Evolutionary conservation across 1,140 invertebrate species (phyloP), one percentile per base, ranked within the genome.

Genomic region (Cataglyphis hispanica): DNA sequence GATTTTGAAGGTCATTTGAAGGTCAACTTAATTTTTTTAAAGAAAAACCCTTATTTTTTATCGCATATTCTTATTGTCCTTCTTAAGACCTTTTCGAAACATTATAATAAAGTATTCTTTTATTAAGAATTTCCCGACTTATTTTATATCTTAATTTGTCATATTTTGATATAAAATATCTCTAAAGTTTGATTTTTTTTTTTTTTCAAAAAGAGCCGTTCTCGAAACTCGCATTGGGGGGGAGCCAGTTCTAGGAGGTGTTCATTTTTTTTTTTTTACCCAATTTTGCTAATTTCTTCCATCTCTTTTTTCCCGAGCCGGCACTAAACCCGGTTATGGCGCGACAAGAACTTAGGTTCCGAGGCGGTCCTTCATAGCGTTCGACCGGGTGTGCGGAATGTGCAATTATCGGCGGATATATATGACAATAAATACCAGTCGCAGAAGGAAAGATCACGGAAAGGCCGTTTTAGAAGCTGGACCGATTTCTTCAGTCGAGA

Each of bases 361-460:
- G 31, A 50, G 53, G 19, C 19, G 69, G 27, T 74, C 70, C 66
- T 89, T 86, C 89, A 89, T 70, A 85, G 75, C 72, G 40, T 46
- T 64, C 85, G 61, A 69, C 60, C 78, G 86, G 58, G 74, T 34
- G 43, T 34, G 13, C 64, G 85, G 63, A 86, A 90, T 86, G 85
- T 25, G 80, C 87, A 83, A 90, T 90, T 90, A 90, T 89, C 69
- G 87, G 81, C 87, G 80, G 86, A 50, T 50, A 89, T 50, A 89
- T 84, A 84, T 85, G 78, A 90, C 85, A 78, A 89, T 84, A 90
- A 89, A 90, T 75, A 87, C 60, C 75, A 78, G 60, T 72, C 56
- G 85, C 74, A 78, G 84, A 66, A 87, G 43, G 84, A 76, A 76
- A 81, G 84, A 88, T 89, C 53, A 58, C 76, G 86, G 6, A 6